Conservation (phyloP, 2,888 invertebrate species). For the Synergus japonicus region DNA sequence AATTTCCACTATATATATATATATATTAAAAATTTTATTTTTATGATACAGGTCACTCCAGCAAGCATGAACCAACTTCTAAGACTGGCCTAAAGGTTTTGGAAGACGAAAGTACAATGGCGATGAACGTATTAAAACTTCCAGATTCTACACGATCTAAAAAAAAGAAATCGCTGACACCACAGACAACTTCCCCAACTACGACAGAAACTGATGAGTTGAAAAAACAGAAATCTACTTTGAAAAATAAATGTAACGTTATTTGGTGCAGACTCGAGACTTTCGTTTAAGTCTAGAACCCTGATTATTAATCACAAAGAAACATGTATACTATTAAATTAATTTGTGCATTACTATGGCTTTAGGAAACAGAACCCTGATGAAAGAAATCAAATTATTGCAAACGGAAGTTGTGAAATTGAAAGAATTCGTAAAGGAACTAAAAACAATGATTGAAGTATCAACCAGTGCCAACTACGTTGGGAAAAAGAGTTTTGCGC, state of each 20-base stretch:
- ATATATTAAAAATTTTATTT: background rate
- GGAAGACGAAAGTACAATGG: background rate
- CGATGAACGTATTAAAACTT: background rate
- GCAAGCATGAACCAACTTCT: background rate
- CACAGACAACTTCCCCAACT: background rate
- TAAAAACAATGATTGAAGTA: background rate
- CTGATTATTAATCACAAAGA: background rate
- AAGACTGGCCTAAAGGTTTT: background rate
- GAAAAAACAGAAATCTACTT: background rate
- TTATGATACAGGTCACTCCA: background rate
- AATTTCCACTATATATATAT: background rate
- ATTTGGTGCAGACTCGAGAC: background rate
- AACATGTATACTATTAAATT: background rate
- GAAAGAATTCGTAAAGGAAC: background rate
- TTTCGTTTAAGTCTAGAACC: background rate
- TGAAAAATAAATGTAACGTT: background rate
- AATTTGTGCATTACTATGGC: background rate
- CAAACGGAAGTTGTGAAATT: background rate
- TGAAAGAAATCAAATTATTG: background rate
- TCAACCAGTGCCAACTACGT: background rate
- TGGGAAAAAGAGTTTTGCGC: background rate
- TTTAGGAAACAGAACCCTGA: background rate
- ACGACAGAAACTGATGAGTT: background rate
- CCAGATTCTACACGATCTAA: background rate
- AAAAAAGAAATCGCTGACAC: background rate